phyloP scores from a whole-genome alignment of 30 jellyfish, hydroid and myxozoan genomes.

The Chrysaora quinquecirrha region DNA sequence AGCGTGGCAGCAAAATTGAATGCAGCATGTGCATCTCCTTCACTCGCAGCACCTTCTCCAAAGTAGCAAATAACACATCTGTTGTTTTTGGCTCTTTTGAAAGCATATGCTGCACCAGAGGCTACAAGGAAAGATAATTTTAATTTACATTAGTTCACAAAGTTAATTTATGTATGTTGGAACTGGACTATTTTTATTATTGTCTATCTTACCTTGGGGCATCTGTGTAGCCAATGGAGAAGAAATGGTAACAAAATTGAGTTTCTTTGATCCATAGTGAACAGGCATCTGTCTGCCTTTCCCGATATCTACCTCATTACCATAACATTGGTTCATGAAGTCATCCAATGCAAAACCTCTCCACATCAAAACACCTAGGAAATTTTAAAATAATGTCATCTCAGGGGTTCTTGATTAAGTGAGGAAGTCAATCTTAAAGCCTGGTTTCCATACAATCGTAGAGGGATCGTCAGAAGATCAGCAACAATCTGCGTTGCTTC shows the following conservation, averaged over 20 bases:
- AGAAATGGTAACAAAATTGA: constrained; percentile 84
- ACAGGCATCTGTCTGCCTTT: constrained; percentile 93
- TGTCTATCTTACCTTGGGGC: constrained; percentile 98
- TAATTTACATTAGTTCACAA: too few species aligned
- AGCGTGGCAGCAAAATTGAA: constrained; percentile 95
- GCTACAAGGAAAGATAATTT: constrained; percentile 57
- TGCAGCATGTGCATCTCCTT: constrained; percentile 99
- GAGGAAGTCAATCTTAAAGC: too few species aligned
- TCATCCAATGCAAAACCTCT: constrained; percentile 83
- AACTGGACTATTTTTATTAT: too few species aligned
- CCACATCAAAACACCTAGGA: constrained; percentile 89
- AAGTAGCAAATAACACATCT: constrained; percentile 80
- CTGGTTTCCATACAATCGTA: too few species aligned
- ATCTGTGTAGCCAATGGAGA: constrained; percentile 93
- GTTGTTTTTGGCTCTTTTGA: constrained; percentile 70
- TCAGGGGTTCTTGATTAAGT: too few species aligned
- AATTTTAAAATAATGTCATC: too few species aligned
- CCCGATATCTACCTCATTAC: constrained; percentile 79
- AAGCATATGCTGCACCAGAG: constrained; percentile 97
- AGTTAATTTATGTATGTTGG: too few species aligned
- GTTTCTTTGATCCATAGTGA: constrained; percentile 83
- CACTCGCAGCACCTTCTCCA: constrained; percentile 99
- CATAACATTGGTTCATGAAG: constrained; percentile 92
- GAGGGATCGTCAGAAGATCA: too few species aligned
- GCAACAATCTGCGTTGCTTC: too few species aligned